Evolutionary conservation across 2,113 vertebrate species (phyloP), one percentile per base, ranked within the genome.

Genomic region (Centrocercus urophasianus): DNA sequence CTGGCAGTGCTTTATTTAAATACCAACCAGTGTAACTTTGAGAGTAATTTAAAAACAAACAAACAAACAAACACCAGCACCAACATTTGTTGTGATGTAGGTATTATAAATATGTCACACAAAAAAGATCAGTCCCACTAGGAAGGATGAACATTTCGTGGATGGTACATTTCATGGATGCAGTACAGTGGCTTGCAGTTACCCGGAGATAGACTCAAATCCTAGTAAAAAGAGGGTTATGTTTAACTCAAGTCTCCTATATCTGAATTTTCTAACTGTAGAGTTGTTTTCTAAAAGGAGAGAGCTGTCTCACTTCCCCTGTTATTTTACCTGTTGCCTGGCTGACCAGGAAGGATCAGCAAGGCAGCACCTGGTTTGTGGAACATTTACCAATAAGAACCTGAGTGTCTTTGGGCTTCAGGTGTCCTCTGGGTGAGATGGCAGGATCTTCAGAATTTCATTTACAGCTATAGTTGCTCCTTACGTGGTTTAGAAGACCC

Each of bases 291-390:
- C 57, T 3, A 4, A 59, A 75, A 70, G 21, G 0, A 0, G 2
- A 36, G 15, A 13, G 4, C 36, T 45, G 36, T 8, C n/a, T 72
- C 25, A 8, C 8, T 6, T 71, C 15, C 21, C 0, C 8, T 78
- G 21, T 65, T 22, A 34, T 56, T 91, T 56, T 65, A 18, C 17
- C 27, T 0, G 0, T 24, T 69, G 25, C 7, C 6, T 34, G 83
- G 56, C 6, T 0, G 0, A 40, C 13, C 13, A 50, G 50, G 38
- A 2, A 13, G 36, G n/a, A 63, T 22, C 0, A 1, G 8, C 47
- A 52, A 52, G 28, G 38, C 25, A 72, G 11, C 27, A 28, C 52
- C 27, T 28, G 52, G 5, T 54, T 28, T 84, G 32, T 67, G 65
- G 24, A 19, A 75, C 19, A 4, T 60, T 64, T 65, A 18, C 20